Evolutionary conservation across 2,888 invertebrate genomes (phyloP).

Genomic region (Acanthosepion pharaonis): DNA sequence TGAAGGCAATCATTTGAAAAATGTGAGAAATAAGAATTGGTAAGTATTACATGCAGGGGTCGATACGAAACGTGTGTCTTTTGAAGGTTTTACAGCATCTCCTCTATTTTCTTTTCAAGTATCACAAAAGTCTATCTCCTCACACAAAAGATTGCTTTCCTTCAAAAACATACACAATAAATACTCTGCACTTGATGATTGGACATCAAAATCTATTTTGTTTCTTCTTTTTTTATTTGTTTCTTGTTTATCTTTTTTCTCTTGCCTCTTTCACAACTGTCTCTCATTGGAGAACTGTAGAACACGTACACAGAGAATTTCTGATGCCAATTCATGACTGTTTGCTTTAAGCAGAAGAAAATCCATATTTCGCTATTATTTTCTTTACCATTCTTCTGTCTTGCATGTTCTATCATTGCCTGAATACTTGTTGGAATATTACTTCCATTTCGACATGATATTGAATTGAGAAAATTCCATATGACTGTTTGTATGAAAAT

Average conservation of each 20-base stretch:
- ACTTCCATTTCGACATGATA: not conserved
- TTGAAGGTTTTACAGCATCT: not conserved
- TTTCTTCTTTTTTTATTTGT: not conserved
- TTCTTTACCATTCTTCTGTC: not conserved
- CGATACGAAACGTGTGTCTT: not conserved
- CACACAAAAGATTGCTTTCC: not conserved
- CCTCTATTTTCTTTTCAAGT: too few relatives aligned
- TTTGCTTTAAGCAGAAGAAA: not conserved
- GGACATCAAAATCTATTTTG: not conserved
- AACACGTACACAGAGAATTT: not conserved
- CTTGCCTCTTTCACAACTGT: not conserved
- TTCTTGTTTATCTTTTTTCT: not conserved
- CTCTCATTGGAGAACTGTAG: not conserved
- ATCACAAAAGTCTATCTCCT: not conserved
- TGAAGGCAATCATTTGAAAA: not conserved
- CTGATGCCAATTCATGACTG: conserved; percentile 33
- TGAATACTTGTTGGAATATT: not conserved
- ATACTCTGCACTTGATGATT: not conserved
- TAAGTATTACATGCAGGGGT: not conserved
- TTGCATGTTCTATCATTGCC: not conserved
- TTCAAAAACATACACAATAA: not conserved
- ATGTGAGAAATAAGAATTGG: not conserved
- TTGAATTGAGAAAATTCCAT: not conserved
- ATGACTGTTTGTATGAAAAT: not conserved
- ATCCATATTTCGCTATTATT: not conserved